A percentile compares a stretch with the other conserved stretches of the same genome.
phyloP scores from a whole-genome alignment of 2,888 invertebrate species.

The Dasysyrphus albostriatus region DNA sequence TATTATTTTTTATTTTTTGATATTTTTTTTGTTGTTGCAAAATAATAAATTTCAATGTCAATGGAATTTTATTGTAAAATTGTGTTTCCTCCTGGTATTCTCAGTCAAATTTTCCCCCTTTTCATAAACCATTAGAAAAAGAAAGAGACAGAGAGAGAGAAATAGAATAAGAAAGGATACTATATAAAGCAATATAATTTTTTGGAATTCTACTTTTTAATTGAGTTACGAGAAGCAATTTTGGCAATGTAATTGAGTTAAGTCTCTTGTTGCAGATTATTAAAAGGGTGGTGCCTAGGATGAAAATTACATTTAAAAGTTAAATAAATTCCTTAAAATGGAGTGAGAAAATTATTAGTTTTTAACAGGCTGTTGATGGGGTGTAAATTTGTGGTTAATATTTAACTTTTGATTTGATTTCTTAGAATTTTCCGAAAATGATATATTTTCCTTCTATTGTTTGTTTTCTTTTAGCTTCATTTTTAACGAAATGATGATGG shows the following conservation, averaged over 20 bases:
- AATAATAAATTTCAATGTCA: slow-evolving; percentile 54
- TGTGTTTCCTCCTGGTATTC: neutral
- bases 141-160: neutral
- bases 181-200: slow-evolving; percentile 13
- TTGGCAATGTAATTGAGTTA: slow-evolving; percentile 70
- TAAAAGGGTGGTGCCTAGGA: neutral
- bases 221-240: slow-evolving; percentile 73
- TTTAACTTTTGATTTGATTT: slow-evolving; percentile 30
- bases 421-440: neutral
- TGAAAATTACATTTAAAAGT: slow-evolving; percentile 61
- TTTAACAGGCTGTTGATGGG: slow-evolving; percentile 39
- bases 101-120: slow-evolving; percentile 14
- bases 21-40: neutral
- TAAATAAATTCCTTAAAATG: slow-evolving; percentile 26
- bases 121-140: neutral
- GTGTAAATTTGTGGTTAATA: slow-evolving; percentile 58
- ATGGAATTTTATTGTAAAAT: slow-evolving; percentile 23
- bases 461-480: too few relatives aligned
- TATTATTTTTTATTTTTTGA: neutral
- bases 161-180: slow-evolving; percentile 25
- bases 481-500: too few relatives aligned
- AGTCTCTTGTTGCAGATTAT: slow-evolving; percentile 26
- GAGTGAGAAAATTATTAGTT: slow-evolving; percentile 36
- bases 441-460: neutral
- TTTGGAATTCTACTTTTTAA: slow-evolving; percentile 63